Evolutionary conservation across 2,797 vertebrate species (phyloP), one percentile per base, ranked within the genome.

Genomic region (Echeneis naucrates): DNA sequence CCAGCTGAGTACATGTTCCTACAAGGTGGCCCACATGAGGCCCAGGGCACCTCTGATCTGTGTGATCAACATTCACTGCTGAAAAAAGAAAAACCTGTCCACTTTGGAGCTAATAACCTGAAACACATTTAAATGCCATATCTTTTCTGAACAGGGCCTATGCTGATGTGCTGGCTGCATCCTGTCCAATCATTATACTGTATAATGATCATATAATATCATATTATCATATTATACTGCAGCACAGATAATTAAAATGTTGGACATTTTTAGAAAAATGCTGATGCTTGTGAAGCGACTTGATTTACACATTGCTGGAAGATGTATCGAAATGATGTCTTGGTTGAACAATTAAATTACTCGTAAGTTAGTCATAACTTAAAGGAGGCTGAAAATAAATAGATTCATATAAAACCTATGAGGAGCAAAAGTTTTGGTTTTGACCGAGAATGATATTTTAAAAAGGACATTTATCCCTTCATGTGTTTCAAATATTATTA

Each of bases 171-270:
- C 67, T 38, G 75, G 66, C 59, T 42, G 33, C 24, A 57, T 63
- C 48, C 54, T 72, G 67, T 78, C 44, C 67, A 54, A 14, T 60
- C 30, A 71, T 74, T 65, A 52, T 33, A 56, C 30, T n/a, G 21
- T 50, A 58, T 19, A 8, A 12, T 27, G 27, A n/a, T n/a, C n/a
- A n/a, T n/a, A n/a, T n/a, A n/a, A n/a, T n/a, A n/a, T n/a, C n/a
- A n/a, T n/a, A n/a, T n/a, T n/a, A n/a, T n/a, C 45, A 42, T 26
- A 35, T 9, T 26, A 35, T 9, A 51, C 24, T 8, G 37, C 61
- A 60, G 62, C 23, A 23, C 37, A 58, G 38, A 55, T 66, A 57
- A 68, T 67, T 23, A 50, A 77, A 63, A 52, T 61, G 35, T 76
- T 42, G 44, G 21, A 45, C 50, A 38, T 67, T 68, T 61, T n/a